Conservation (phyloP, 2,888 invertebrate genomes). For the Thysanoteuthis rhombus region DNA sequence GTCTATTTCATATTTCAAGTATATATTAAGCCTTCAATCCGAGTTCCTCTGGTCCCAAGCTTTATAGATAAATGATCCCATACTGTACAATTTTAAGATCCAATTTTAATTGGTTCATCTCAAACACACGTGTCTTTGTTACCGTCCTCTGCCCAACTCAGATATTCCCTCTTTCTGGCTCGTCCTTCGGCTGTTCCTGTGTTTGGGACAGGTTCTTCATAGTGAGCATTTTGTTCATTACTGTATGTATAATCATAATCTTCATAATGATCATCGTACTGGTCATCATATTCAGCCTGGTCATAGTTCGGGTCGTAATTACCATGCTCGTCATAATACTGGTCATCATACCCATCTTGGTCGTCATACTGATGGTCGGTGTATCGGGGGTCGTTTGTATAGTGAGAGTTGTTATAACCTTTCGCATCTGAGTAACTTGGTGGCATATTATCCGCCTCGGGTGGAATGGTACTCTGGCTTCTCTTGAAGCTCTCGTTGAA, state of each 20-base stretch:
- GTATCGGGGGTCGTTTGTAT: not conserved
- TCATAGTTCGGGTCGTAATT: not conserved
- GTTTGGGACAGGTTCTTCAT: not conserved
- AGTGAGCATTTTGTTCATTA: not conserved
- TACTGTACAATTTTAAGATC: no score
- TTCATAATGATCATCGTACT: not conserved
- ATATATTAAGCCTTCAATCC: no score
- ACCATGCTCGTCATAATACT: not conserved
- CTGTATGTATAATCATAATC: not conserved
- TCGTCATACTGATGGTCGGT: not conserved
- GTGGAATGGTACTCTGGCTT: constrained; percentile 33
- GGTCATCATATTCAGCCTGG: not conserved
- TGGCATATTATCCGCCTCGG: constrained; percentile 31
- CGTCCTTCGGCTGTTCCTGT: no score
- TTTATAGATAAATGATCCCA: no score
- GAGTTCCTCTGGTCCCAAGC: no score
- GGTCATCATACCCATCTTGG: not conserved
- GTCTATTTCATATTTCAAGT: no score
- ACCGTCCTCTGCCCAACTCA: not conserved
- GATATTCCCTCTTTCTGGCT: not conserved
- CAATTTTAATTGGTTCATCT: no score
- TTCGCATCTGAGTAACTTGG: constrained; percentile 30
- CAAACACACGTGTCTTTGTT: not conserved
- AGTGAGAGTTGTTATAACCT: not conserved
- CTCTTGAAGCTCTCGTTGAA: constrained; percentile 33